Evolutionary conservation across 2,888 invertebrate genomes (phyloP), one percentile per base, ranked within the genome.

Genomic region (Lycocerus yunnanus): DNA sequence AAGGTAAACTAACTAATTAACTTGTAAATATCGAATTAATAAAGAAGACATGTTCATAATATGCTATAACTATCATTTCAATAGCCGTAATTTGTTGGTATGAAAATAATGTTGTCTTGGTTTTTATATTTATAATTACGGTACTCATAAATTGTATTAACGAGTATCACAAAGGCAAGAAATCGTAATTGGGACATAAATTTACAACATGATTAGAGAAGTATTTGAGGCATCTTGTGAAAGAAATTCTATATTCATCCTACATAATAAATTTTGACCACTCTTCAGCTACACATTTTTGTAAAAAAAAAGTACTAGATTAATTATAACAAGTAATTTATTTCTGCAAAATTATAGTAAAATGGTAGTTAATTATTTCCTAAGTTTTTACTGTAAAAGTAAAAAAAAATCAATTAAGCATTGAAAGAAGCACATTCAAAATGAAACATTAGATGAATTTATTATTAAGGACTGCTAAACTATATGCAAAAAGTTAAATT

Each of bases 121-220:
- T 43, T 43, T 43, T 43, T 43, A 43, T 43, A 43, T 43, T 43
- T 43, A 43, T 43, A 43, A 43, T 43, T 43, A 43, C 43, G n/a
- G 43, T 43, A 43, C 43, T 16, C 61, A 20, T 63, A 63, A 63
- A 63, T 63, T 63, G 16, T 15, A 63, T 63, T 68, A 68, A 68
- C 72, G 63, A 68, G 58, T 72, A 68, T 61, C 43, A 65, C 58
- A 72, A 72, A 63, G 68, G 63, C 65, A 68, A 58, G 63, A 68
- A 63, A 65, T 68, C 15, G 58, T 72, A 72, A 72, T 68, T 72
- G 72, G 58, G 58, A 68, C 18, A 72, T 72, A 72, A 72, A 72
- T 72, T 68, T 72, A 72, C 68, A 72, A 68, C 65, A 72, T 72
- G 59, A 72, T 72, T 72, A 72, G 24, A 67, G 67, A 72, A 61